These are phyloP conservation scores for Pteropus rufus DNA, from an alignment of 2,797 vertebrate species.

Conservation along the genomic window DNA sequence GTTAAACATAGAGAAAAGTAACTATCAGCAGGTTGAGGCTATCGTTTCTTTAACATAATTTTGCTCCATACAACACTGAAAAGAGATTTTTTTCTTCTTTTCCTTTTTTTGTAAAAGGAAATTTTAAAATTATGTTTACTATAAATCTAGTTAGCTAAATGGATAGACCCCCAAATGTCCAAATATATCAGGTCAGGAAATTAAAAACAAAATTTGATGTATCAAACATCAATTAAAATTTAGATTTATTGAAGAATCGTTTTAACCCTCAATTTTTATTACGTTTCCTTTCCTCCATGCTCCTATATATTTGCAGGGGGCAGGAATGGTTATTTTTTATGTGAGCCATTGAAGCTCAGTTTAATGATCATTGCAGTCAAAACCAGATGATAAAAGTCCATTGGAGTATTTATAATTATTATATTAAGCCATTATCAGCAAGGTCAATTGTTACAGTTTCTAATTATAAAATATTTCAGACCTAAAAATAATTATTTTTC, in stretches of 20 bases:
- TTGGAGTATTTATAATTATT: conserved; percentile 53
- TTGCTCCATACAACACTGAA: background rate
- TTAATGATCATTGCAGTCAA: conserved; percentile 60
- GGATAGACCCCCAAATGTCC: background rate
- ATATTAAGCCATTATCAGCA: conserved; percentile 38
- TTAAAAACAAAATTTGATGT: background rate
- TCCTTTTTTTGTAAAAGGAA: background rate
- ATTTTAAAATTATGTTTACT: background rate
- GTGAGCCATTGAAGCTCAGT: conserved; percentile 31
- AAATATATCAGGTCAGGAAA: background rate
- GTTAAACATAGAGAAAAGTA: background rate
- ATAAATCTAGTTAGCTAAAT: background rate
- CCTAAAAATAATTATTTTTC: conserved; percentile 59
- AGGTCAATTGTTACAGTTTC: conserved; percentile 46
- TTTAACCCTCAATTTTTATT: background rate
- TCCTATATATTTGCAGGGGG: background rate
- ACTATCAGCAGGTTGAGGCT: background rate
- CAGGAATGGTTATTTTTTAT: background rate
- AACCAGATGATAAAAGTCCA: conserved; percentile 67
- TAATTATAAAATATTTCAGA: conserved; percentile 69
- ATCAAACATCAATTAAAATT: background rate
- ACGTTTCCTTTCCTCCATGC: background rate
- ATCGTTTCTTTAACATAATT: background rate
- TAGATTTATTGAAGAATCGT: background rate
- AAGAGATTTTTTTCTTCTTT: conserved; percentile 9